Evolutionary conservation across 2,888 invertebrate species (phyloP).

Genomic region (Tanypteryx hageni): DNA sequence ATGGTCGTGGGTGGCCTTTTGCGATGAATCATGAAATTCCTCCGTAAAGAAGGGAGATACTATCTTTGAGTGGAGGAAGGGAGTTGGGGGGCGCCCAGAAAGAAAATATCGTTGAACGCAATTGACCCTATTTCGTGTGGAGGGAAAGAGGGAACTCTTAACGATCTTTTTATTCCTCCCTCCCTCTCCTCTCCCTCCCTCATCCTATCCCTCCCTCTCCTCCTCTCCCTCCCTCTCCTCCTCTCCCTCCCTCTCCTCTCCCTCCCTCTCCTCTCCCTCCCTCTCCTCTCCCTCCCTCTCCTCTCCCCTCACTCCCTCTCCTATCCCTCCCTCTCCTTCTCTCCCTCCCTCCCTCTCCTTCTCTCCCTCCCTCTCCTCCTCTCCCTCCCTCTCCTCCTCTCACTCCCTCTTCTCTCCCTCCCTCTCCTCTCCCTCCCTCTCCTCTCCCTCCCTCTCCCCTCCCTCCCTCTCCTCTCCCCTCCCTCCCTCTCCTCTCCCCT

Average conservation of each 20-base stretch:
- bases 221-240: not conserved
- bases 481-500: not conserved
- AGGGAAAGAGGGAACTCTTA: not conserved
- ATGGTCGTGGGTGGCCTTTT: not conserved
- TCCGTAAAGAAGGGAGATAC: not conserved
- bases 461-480: not conserved
- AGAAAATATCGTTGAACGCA: slow-evolving; percentile 33
- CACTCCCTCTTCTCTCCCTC: not conserved
- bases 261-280: not conserved
- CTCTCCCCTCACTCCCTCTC: not conserved
- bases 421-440: not conserved
- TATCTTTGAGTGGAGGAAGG: not conserved
- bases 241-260: not conserved
- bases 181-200: not conserved
- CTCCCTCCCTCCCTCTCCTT: not conserved
- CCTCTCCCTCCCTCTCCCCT: not conserved
- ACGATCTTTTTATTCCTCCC: not conserved
- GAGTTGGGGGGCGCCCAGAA: not conserved
- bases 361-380: not conserved
- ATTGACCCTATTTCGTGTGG: slow-evolving; percentile 45
- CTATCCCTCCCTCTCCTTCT: not conserved
- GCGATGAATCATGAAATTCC: not conserved
- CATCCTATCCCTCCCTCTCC: not conserved
- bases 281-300: not conserved
- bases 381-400: no score